Conservation (phyloP, 2,113 vertebrate genomes). For the Indicator indicator region DNA sequence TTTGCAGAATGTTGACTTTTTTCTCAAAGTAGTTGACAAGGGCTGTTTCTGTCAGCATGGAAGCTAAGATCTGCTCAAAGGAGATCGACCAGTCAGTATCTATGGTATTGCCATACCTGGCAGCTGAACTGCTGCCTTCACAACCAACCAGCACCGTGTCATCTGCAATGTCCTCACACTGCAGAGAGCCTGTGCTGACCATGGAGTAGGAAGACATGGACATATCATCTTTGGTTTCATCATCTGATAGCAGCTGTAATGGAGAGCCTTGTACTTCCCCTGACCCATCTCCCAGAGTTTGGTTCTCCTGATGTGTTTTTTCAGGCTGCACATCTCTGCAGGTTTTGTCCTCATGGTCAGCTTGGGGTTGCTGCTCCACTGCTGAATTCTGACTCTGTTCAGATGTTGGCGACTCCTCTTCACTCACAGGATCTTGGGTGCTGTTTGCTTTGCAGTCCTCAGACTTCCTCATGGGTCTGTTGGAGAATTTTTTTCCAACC, state of each 20-base stretch:
- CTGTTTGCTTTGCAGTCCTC: constrained; percentile 42
- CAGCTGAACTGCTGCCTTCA: constrained; percentile 59
- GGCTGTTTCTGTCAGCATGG: constrained; percentile 90
- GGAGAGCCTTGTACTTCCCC: constrained; percentile 73
- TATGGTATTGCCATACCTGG: constrained; percentile 77
- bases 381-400: constrained; percentile 51
- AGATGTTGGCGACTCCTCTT: constrained; percentile 61
- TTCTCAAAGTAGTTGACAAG: constrained; percentile 96
- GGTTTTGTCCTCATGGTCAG: constrained; percentile 51
- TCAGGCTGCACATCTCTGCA: constrained; percentile 29
- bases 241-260: constrained; percentile 78
- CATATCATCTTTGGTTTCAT: constrained; percentile 90
- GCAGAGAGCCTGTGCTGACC: constrained; percentile 89
- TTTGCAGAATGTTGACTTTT: constrained; percentile 82
- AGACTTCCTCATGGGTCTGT: constrained; percentile 73
- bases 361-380: constrained; percentile 49
- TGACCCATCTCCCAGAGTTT: constrained; percentile 58
- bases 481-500: constrained; percentile 92
- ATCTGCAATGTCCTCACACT: constrained; percentile 89
- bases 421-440: constrained; percentile 46
- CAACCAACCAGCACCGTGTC: constrained; percentile 87
- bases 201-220: constrained; percentile 94
- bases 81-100: constrained; percentile 95
- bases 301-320: constrained; percentile 67
- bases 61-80: constrained; percentile 96